Base-by-base conservation (phyloP, 2,797 vertebrate species). In the Amniataba percoides region DNA sequence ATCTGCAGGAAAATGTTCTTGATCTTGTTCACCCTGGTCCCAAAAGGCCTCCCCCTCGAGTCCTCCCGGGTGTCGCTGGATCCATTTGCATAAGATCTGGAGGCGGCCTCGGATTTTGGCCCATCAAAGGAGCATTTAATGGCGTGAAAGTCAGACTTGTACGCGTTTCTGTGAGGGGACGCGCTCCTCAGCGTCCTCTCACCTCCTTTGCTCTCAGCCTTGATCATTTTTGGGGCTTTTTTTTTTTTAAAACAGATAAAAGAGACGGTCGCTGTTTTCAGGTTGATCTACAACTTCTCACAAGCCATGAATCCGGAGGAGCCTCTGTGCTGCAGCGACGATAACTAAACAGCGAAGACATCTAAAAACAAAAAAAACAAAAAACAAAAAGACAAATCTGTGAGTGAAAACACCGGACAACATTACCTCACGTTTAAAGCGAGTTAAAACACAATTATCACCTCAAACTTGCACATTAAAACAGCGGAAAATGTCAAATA, bases 1-100 rank as follows among this genome's bases (percentile, higher is more conserved):
- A 98, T 97, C 64, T 98, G 97, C 40, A 98, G 92, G 86, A 98
- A 97, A 85, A 98, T 98, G 73, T 96, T 98, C 92, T 98, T 98
- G 78, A 98, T 98, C 92, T 98, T 98, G 89, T 96, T 96, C 43
- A 98, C 96, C 70, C 97, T 90, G 68, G 96, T 98, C 71, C 97
- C 97, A 0, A 97, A 98, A 49, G 87, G 90, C 71, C 90, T 90
- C 78, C 92, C 96, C 70, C 96, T 95, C 21, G 93, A 92, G 91
- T 95, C 96, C 83, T 91, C 95, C 63, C 83, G 92, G 71, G 88
- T 92, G 76, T 96, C 97, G 73, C 73, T 94, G 83, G 96, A 95
- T 0, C 96, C 68, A n/a, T 97, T 97, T 86, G 97, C 94, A 85
- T 94, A 94, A 1, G 94, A 91, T 83, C 90, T 96, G 59, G 93